Percentiles rank a stretch among this genome's conserved stretches.
These are phyloP conservation scores for Pocillopora grandis DNA, from an alignment of 92 coral and sea anemone genomes.

Conservation along the genomic window DNA sequence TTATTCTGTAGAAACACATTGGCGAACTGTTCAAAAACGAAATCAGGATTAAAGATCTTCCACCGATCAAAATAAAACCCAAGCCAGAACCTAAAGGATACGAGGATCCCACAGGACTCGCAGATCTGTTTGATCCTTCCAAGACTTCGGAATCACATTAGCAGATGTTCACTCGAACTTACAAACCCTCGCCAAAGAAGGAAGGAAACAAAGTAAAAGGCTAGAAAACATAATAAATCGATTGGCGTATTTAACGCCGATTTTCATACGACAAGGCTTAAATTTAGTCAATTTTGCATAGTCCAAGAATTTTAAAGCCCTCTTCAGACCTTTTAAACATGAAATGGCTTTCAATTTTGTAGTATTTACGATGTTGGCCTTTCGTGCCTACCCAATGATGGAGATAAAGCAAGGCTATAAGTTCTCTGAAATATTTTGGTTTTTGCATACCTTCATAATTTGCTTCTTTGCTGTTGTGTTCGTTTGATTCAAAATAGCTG, in stretches of 20 bases:
- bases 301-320: too few relatives aligned
- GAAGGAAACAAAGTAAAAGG: not conserved
- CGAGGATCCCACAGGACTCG: constrained; percentile 63
- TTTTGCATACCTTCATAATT: too few relatives aligned
- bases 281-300: too few relatives aligned
- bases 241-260: not conserved
- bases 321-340: too few relatives aligned
- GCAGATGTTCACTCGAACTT: not conserved
- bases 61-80: constrained; percentile 68
- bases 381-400: too few relatives aligned
- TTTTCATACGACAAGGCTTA: not conserved
- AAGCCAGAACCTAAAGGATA: constrained; percentile 18
- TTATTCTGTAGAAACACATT: constrained; percentile 73
- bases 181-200: not conserved
- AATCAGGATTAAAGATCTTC: constrained; percentile 90
- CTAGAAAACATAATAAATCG: not conserved
- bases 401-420: too few relatives aligned
- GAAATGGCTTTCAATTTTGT: too few relatives aligned
- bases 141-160: constrained; percentile 46
- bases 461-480: too few relatives aligned
- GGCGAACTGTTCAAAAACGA: constrained; percentile 94
- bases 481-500: too few relatives aligned
- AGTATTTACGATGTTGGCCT: too few relatives aligned
- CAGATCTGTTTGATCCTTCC: constrained; percentile 83
- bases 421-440: too few relatives aligned